These are phyloP conservation scores for Grapholita molesta DNA, from an alignment of 1,140 invertebrate species.

Conservation along the genomic window DNA sequence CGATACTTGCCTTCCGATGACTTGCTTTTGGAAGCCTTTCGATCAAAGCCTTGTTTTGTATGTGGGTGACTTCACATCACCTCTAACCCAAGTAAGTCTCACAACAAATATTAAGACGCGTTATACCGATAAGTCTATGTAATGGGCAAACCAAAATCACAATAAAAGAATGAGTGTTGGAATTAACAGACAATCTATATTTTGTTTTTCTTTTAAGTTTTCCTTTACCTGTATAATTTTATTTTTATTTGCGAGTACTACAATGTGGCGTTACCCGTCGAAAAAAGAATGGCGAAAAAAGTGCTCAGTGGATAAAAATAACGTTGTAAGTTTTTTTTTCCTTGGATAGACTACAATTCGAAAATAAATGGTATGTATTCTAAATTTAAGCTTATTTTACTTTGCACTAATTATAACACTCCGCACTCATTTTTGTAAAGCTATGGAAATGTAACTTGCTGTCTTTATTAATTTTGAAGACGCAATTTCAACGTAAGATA, in stretches of 20 bases:
- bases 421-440: constrained; percentile 61
- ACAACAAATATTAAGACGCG: constrained; percentile 77
- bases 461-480: neutral
- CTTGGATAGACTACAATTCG: constrained; percentile 23
- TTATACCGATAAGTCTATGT: constrained; percentile 46
- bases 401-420: constrained; percentile 61
- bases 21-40: too few relatives aligned
- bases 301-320: constrained; percentile 6
- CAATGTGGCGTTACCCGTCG: constrained; percentile 29
- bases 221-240: constrained; percentile 48
- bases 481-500: too few relatives aligned
- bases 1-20: too few relatives aligned
- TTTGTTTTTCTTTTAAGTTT: constrained; percentile 60
- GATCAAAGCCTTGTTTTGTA: too few relatives aligned
- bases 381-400: constrained; percentile 53
- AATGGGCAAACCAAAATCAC: constrained; percentile 69
- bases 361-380: constrained; percentile 66
- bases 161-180: constrained; percentile 77
- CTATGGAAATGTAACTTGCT: constrained; percentile 48
- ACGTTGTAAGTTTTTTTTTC: neutral
- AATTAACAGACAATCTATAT: constrained; percentile 72
- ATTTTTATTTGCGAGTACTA: constrained; percentile 41
- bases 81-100: constrained; percentile 61
- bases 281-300: constrained; percentile 33
- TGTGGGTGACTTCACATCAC: constrained; percentile 48